phyloP scores from a whole-genome alignment of 1,140 invertebrate species.

The Papilio dardanus region DNA sequence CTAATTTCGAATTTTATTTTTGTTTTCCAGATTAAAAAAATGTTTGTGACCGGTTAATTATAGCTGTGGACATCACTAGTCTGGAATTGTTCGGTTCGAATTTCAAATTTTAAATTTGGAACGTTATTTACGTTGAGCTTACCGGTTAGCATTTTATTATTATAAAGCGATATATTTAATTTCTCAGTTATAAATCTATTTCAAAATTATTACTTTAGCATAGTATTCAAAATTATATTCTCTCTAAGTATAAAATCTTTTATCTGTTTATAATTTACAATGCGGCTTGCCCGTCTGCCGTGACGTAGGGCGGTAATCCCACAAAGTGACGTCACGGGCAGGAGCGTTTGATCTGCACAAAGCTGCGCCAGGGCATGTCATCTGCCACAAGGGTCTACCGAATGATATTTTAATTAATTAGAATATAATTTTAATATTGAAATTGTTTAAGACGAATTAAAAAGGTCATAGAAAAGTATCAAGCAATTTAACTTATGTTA shows the following conservation, averaged over 20 bases:
- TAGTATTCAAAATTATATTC: neutral
- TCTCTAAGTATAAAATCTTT: neutral
- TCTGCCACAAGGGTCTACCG: slow-evolving; percentile 19
- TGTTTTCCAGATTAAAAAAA: too few relatives aligned
- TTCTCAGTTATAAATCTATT: neutral
- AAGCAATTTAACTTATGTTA: too few relatives aligned
- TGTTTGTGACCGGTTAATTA: too few relatives aligned
- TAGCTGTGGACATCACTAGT: too few relatives aligned
- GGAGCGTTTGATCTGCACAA: slow-evolving; percentile 49
- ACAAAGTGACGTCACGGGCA: slow-evolving; percentile 65
- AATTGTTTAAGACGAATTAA: neutral
- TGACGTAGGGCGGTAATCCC: slow-evolving; percentile 50
- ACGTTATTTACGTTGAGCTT: too few relatives aligned
- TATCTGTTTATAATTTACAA: slow-evolving; percentile 1
- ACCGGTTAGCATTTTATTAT: too few relatives aligned
- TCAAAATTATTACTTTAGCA: neutral
- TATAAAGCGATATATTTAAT: neutral
- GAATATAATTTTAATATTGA: neutral
- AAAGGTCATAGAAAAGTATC: neutral
- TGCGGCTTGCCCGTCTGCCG: neutral
- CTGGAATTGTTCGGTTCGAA: too few relatives aligned
- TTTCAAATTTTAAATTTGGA: neutral
- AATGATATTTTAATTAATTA: slow-evolving; percentile 36
- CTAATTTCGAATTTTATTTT: neutral
- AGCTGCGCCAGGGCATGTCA: slow-evolving; percentile 36